phyloP scores from a whole-genome alignment of 23 tunicate genomes.

The Trididemnum miniatum region DNA sequence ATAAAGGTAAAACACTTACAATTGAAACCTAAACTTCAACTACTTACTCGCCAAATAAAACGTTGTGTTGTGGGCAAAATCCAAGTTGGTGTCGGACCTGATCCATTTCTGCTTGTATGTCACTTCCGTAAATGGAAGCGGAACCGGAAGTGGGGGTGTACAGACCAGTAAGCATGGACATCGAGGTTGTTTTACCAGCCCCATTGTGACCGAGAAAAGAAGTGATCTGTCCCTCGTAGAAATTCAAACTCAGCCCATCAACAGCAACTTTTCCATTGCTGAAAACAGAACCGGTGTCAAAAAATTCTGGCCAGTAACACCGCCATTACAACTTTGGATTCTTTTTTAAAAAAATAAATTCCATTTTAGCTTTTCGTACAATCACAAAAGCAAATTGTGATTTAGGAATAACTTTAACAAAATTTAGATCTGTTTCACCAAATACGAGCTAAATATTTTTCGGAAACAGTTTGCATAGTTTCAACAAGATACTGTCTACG shows the following conservation, averaged over 20 bases:
- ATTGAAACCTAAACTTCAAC: no score
- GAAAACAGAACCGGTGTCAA: conserved; percentile 19
- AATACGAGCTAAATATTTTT: no score
- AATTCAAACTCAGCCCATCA: conserved; percentile 75
- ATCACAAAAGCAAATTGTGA: no score
- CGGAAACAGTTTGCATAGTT: no score
- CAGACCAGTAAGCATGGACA: conserved; percentile 92
- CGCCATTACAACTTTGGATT: no score
- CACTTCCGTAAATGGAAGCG: conserved; percentile 68
- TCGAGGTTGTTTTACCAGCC: conserved; percentile 98
- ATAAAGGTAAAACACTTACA: no score
- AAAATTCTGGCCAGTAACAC: no score
- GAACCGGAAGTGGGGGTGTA: conserved; percentile 81
- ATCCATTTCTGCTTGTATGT: conserved; percentile 88
- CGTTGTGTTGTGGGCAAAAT: conserved; percentile 97
- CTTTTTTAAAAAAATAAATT: no score
- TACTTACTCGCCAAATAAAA: conserved; percentile 92
- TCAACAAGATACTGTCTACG: no score
- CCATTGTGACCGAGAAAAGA: conserved; percentile 98
- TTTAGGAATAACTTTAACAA: no score
- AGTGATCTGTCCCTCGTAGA: conserved; percentile 92
- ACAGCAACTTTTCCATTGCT: conserved; percentile 94
- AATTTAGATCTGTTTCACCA: no score
- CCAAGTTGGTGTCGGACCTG: conserved; percentile 71
- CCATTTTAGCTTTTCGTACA: no score